Evolutionary conservation across 2,113 vertebrate species (phyloP).

Genomic region (Salvelinus fontinalis): DNA sequence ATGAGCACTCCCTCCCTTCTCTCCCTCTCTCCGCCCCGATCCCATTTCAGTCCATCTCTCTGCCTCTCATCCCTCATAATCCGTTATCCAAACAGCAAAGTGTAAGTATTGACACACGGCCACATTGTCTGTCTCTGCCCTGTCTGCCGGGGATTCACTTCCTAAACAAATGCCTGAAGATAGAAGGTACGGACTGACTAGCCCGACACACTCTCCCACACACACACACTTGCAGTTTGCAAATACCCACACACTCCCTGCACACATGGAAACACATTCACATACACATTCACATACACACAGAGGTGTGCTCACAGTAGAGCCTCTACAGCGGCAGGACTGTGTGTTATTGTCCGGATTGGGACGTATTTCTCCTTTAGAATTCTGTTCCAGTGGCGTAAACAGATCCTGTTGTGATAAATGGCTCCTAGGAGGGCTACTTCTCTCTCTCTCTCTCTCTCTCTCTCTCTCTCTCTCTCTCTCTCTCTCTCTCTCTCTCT

Average conservation of each 20-base stretch:
- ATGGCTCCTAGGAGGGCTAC: slow-evolving; percentile 39
- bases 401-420: slow-evolving; percentile 33
- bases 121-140: slow-evolving; percentile 38
- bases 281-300: background rate
- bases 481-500: no score
- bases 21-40: slow-evolving; percentile 7
- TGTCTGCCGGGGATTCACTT: slow-evolving; percentile 60
- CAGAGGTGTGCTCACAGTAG: background rate
- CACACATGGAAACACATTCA: background rate
- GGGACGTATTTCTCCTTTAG: slow-evolving; percentile 44
- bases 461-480: no score
- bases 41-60: slow-evolving; percentile 46
- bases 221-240: slow-evolving; percentile 19
- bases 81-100: slow-evolving; percentile 68
- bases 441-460: slow-evolving; percentile 8
- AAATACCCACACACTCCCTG: slow-evolving; percentile 1
- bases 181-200: background rate
- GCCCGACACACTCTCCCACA: slow-evolving; percentile 13
- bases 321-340: no score
- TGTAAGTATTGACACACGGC: slow-evolving; percentile 68
- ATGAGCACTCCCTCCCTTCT: background rate
- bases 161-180: slow-evolving; percentile 48
- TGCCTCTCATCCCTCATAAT: slow-evolving; percentile 66
- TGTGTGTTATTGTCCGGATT: slow-evolving; percentile 10
- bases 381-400: slow-evolving; percentile 42